These are phyloP conservation scores for Orestias chungarensis DNA, from an alignment of 2,797 vertebrate genomes.

Conservation along the genomic window DNA sequence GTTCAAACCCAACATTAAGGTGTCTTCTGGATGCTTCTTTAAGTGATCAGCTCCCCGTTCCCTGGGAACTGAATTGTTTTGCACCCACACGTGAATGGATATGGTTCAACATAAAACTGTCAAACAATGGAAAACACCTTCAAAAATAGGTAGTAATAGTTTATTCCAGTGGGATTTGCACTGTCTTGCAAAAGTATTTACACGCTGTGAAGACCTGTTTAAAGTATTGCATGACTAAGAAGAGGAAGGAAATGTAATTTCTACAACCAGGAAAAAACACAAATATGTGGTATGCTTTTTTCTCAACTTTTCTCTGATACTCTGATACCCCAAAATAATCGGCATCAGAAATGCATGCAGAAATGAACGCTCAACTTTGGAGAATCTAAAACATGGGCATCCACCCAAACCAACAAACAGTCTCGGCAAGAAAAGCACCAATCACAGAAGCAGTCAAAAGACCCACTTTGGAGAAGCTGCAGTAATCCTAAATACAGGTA, in stretches of 20 bases:
- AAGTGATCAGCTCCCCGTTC: constrained; percentile 52
- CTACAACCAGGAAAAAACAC: too few relatives aligned
- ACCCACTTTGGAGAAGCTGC: neutral
- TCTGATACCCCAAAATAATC: too few relatives aligned
- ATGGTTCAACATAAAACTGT: constrained; percentile 23
- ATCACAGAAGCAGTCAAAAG: neutral
- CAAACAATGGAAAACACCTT: constrained; percentile 21
- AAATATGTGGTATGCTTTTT: neutral
- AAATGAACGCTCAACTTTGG: too few relatives aligned
- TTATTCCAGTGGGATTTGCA: constrained; percentile 15
- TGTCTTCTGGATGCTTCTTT: constrained; percentile 64
- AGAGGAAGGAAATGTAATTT: neutral
- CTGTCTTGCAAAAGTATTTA: neutral
- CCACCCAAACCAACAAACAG: neutral
- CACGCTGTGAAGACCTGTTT: neutral
- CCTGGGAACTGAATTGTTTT: constrained; percentile 38
- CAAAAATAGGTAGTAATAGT: constrained; percentile 20
- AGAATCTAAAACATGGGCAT: neutral
- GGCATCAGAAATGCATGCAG: too few relatives aligned
- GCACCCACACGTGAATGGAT: constrained; percentile 3
- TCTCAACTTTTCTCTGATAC: neutral
- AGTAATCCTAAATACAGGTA: too few relatives aligned
- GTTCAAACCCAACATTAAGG: constrained; percentile 72
- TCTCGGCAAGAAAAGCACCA: neutral
- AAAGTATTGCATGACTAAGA: neutral